A percentile compares a stretch with the other conserved stretches of the same genome.
These are phyloP conservation scores for Cotesia typhae DNA, from an alignment of 1,140 invertebrate genomes.

Conservation along the genomic window DNA sequence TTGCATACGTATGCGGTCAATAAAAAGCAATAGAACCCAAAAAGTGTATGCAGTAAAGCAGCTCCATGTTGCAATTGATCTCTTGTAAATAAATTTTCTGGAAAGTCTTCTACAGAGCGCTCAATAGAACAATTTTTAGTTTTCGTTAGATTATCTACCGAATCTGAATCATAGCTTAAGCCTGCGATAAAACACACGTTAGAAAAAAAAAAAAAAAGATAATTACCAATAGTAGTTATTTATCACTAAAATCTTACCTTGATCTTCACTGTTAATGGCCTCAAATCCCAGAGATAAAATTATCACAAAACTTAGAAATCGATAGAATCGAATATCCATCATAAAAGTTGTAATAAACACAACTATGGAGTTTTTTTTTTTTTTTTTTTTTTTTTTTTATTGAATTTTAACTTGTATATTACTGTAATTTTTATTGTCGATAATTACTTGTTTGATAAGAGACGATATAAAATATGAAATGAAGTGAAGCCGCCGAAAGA, in stretches of 20 bases:
- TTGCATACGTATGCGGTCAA: slow-evolving; percentile 85
- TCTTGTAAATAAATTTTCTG: slow-evolving; percentile 68
- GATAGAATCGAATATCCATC: not conserved
- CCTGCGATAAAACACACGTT: not conserved
- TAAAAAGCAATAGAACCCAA: slow-evolving; percentile 82
- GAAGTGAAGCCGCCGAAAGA: slow-evolving; percentile 30
- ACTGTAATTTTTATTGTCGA: not conserved
- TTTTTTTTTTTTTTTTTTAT: no score
- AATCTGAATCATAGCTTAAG: not conserved
- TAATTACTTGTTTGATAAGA: not conserved
- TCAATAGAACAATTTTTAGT: slow-evolving; percentile 53
- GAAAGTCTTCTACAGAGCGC: slow-evolving; percentile 68
- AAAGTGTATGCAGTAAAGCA: slow-evolving; percentile 76
- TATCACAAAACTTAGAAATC: not conserved
- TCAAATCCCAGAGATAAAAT: not conserved
- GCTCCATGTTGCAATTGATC: slow-evolving; percentile 74
- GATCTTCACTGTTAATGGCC: not conserved
- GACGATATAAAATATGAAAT: slow-evolving; percentile 21
- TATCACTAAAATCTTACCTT: not conserved
- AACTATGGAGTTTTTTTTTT: no score
- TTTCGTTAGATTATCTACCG: not conserved
- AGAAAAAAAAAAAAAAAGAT: not conserved
- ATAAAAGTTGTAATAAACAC: not conserved
- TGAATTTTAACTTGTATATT: not conserved
- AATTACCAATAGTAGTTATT: not conserved